Percentiles rank a stretch among this genome's conserved stretches.
Conservation (phyloP, 2,888 invertebrate genomes). For the Oxytorus armatus region DNA sequence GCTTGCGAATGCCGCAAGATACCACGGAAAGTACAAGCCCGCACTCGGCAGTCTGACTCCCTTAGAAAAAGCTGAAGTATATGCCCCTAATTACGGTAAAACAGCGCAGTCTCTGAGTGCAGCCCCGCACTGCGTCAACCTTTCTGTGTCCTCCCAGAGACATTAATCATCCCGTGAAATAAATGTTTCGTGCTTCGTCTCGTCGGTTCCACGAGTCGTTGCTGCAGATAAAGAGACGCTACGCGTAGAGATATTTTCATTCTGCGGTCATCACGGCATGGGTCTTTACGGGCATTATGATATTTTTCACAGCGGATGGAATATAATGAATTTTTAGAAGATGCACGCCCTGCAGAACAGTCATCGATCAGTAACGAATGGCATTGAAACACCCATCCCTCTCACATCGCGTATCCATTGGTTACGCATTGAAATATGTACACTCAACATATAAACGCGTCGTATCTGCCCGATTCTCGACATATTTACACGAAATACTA, state of each 20-base stretch:
- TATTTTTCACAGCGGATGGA: conserved; percentile 23
- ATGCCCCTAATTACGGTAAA: conserved; percentile 82
- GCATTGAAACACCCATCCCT: conserved; percentile 4
- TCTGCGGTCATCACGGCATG: conserved; percentile 46
- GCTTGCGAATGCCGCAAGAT: conserved; percentile 58
- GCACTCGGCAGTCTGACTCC: conserved; percentile 70
- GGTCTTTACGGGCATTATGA: conserved; percentile 36
- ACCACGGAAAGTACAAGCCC: conserved; percentile 59
- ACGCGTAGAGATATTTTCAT: conserved; percentile 61
- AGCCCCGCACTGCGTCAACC: conserved; percentile 78
- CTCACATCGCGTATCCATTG: not conserved
- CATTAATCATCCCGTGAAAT: conserved; percentile 78
- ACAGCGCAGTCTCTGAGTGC: conserved; percentile 78
- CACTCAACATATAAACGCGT: not conserved
- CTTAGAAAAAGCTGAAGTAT: conserved; percentile 79
- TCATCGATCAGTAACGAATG: conserved; percentile 21
- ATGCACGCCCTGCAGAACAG: not conserved
- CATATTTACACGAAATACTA: conserved; percentile 8
- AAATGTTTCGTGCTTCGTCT: conserved; percentile 73
- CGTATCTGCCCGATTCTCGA: not conserved
- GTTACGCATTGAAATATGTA: not conserved
- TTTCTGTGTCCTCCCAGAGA: conserved; percentile 71
- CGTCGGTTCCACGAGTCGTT: conserved; percentile 49
- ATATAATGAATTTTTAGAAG: conserved; percentile 35
- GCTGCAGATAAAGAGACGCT: conserved; percentile 49